Percentiles rank a stretch among this genome's conserved stretches.
These are phyloP conservation scores for Psittacara wagleri DNA, from an alignment of 2,113 vertebrate species.

Conservation along the genomic window DNA sequence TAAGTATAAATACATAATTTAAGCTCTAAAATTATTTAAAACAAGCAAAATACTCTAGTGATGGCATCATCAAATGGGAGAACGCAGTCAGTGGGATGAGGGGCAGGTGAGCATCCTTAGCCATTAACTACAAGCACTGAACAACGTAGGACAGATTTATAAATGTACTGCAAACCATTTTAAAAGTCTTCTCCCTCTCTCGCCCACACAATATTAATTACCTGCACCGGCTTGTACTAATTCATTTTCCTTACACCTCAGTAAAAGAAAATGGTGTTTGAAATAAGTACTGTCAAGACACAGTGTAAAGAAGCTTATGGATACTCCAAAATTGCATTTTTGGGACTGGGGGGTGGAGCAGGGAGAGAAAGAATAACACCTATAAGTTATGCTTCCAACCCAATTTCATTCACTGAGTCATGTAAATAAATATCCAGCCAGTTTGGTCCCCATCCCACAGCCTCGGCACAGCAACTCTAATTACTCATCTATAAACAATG, in stretches of 20 bases:
- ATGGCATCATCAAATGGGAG: background rate
- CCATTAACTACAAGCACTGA: conserved; percentile 15
- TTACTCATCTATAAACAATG: conserved; percentile 61
- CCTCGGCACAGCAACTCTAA: conserved; percentile 4
- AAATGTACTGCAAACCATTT: conserved; percentile 24
- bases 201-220: conserved; percentile 60
- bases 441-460: conserved; percentile 45
- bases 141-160: conserved; percentile 12
- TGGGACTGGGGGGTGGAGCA: background rate
- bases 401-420: conserved; percentile 49
- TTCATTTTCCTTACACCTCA: conserved; percentile 47
- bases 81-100: background rate
- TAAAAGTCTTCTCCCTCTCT: conserved; percentile 28
- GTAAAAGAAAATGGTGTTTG: conserved; percentile 11
- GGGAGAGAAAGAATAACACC: conserved; percentile 51
- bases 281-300: conserved; percentile 12
- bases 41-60: background rate
- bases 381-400: conserved; percentile 66
- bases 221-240: background rate
- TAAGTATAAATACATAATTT: background rate
- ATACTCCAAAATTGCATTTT: conserved; percentile 36
- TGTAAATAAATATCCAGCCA: conserved; percentile 70
- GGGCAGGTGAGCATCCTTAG: background rate
- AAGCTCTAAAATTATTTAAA: background rate
- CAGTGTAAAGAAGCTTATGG: background rate